Evolutionary conservation across 2,888 invertebrate genomes (phyloP), one percentile per base, ranked within the genome.

Genomic region (Protodeltote pygarga): DNA sequence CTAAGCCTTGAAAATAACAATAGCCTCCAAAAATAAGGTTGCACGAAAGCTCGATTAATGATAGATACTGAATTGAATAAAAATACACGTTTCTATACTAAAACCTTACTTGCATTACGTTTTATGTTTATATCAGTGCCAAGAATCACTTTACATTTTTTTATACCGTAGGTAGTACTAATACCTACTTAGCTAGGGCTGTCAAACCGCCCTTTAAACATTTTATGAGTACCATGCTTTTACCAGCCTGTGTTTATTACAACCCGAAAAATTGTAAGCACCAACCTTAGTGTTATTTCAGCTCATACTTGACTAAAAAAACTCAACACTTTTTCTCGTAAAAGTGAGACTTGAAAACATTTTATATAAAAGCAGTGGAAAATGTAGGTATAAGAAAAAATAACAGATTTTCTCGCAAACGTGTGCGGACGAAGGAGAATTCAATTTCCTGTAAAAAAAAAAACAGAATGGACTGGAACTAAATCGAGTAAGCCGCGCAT

Each of bases 391-490:
- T 33, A 51, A 57, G 54, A 53, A 65, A 61, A 51, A 33, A 10
- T 34, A 59, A 51, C 42, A 44, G 47, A 40, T 65, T 66, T 45
- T 31, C 50, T 59, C 28, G 24, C 29, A 49, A 51, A 60, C 52
- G 46, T 55, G 46, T 70, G 62, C 71, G 71, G 61, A 62, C 73
- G 67, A 57, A 72, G 71, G 73, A 68, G 77, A 80, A 84, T 83
- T 78, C 85, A 85, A 86, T 86, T 85, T 85, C 83, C 84, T 76
- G 75, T 67, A 73, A 73, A 84, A 85, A n/a, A n/a, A 83, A 84
- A 78, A 75, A 48, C 65, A 68, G 75, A 73, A 73, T 65, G 44
- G 50, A 47, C 38, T 51, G 16, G 33, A 51, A 54, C 52, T 62
- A 57, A 60, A 62, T 57, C 51, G 48, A 61, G 29, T 54, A 37